Evolutionary conservation across 1,140 invertebrate genomes (phyloP).

Genomic region (Nebria ingens): DNA sequence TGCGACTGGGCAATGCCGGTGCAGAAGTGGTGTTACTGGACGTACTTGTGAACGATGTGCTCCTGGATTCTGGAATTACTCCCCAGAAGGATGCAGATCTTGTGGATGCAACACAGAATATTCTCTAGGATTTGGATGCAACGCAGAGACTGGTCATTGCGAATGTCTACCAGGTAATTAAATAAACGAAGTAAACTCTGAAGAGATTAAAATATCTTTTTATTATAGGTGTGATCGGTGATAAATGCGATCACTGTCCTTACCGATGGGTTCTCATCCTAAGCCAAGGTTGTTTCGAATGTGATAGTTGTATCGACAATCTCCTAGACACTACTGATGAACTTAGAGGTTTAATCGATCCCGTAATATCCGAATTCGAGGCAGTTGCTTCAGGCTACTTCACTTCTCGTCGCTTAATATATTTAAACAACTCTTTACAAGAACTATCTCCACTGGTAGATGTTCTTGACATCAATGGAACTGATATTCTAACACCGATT

Average conservation of each 20-base stretch:
- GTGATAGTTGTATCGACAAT: slow-evolving; percentile 80
- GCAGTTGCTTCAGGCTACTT: slow-evolving; percentile 64
- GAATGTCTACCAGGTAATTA: slow-evolving; percentile 73
- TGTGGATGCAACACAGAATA: slow-evolving; percentile 82
- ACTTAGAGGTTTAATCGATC: slow-evolving; percentile 50
- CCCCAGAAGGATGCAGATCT: slow-evolving; percentile 69
- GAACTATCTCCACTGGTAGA: slow-evolving; percentile 53
- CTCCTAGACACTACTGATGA: slow-evolving; percentile 78
- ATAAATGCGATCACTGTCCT: slow-evolving; percentile 91
- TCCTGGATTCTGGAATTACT: slow-evolving; percentile 90
- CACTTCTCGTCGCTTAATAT: slow-evolving; percentile 60
- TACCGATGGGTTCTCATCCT: slow-evolving; percentile 66
- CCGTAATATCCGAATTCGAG: slow-evolving; percentile 59
- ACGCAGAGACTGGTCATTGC: slow-evolving; percentile 82
- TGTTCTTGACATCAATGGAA: slow-evolving; percentile 48
- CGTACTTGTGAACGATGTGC: slow-evolving; percentile 79
- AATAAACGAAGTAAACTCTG: background rate
- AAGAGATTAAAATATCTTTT: too few species aligned
- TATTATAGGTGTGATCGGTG: slow-evolving; percentile 61
- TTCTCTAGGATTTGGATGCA: slow-evolving; percentile 81
- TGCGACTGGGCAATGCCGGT: slow-evolving; percentile 72
- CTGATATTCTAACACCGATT: slow-evolving; percentile 39
- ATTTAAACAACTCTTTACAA: slow-evolving; percentile 58
- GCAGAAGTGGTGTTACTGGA: slow-evolving; percentile 80
- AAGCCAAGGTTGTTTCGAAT: slow-evolving; percentile 62